These are phyloP conservation scores for Poecile atricapillus DNA, from an alignment of 2,113 vertebrate species.

Conservation along the genomic window DNA sequence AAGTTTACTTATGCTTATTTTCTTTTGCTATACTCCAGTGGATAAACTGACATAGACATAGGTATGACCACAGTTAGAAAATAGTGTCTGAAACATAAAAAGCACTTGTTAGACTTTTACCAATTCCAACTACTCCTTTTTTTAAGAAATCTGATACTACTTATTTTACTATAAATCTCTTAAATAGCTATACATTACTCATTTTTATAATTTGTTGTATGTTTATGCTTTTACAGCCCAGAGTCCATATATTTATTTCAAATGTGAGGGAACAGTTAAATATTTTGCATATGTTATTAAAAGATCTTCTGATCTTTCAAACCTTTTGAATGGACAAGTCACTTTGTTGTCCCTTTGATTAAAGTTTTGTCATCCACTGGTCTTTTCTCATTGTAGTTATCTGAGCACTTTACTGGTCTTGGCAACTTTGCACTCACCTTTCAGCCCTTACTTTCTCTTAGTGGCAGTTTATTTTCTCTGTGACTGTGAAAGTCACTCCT, in stretches of 20 bases:
- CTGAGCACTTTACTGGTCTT: neutral
- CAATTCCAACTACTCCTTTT: neutral
- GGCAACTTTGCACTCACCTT: neutral
- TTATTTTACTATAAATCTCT: neutral
- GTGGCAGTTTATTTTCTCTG: neutral
- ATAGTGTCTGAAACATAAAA: neutral
- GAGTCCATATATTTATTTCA: neutral
- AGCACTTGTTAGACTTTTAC: neutral
- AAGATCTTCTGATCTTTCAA: neutral
- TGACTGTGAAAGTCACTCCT: neutral
- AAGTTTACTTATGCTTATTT: neutral
- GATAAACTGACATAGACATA: neutral
- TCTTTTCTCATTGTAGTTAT: neutral
- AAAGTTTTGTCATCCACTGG: neutral
- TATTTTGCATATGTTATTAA: neutral
- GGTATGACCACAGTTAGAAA: neutral
- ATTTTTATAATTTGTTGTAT: neutral
- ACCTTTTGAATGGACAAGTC: neutral
- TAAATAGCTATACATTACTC: neutral
- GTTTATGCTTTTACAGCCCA: neutral
- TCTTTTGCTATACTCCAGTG: neutral
- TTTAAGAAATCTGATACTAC: neutral
- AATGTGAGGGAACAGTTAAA: neutral
- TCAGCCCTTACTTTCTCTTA: neutral
- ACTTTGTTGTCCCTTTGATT: neutral